phyloP scores from a whole-genome alignment of 2,888 invertebrate species.

The Gandaritis pyraliata region DNA sequence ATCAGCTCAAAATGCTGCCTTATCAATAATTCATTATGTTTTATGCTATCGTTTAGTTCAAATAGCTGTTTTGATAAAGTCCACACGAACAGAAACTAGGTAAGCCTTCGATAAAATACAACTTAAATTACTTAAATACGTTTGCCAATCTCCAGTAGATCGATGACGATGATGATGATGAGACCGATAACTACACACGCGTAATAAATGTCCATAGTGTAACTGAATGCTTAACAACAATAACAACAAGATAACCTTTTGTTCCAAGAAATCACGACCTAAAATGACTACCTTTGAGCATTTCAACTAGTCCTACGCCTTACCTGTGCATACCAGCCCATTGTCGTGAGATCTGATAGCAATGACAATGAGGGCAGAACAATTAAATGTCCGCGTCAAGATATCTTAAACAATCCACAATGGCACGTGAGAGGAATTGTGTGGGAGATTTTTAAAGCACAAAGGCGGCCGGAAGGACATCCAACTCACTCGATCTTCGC shows the following conservation, averaged over 20 bases:
- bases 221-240: conserved; percentile 6
- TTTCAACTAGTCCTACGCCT: conserved; percentile 33
- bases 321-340: conserved; percentile 43
- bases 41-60: conserved; percentile 15
- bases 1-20: conserved; percentile 27
- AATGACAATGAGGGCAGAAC: conserved; percentile 71
- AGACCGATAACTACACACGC: no score
- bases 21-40: conserved; percentile 30
- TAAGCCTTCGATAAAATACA: conserved; percentile 36
- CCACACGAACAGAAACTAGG: conserved; percentile 37
- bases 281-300: conserved; percentile 31
- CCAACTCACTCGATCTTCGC: conserved; percentile 15
- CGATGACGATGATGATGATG: no score
- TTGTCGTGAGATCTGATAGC: conserved; percentile 73
- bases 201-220: background rate
- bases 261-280: conserved; percentile 21
- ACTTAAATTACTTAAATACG: background rate
- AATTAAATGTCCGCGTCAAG: conserved; percentile 70
- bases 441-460: conserved; percentile 64
- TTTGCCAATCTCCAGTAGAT: no score
- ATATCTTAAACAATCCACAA: conserved; percentile 74
- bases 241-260: conserved; percentile 16
- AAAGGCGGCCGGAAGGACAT: conserved; percentile 19
- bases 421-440: conserved; percentile 77
- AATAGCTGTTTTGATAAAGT: conserved; percentile 42